A percentile compares a stretch with the other conserved stretches of the same genome.
Conservation (phyloP, 2,888 invertebrate genomes). For the Gymnosoma rotundatum region DNA sequence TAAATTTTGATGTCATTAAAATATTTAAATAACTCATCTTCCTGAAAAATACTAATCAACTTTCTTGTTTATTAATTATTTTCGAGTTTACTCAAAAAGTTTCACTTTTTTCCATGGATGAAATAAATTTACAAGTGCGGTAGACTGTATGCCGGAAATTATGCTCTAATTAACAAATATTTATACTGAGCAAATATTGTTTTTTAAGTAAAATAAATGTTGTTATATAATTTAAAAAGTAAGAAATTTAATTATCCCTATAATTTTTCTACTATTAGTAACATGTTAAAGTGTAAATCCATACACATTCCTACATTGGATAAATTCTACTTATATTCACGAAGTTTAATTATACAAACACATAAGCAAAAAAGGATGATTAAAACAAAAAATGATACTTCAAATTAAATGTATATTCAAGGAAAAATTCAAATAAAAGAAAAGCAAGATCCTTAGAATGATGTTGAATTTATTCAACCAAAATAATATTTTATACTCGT, state of each 20-base stretch:
- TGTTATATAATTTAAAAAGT: slow-evolving; percentile 15
- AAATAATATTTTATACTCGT: slow-evolving; percentile 56
- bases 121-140: slow-evolving; percentile 23
- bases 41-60: no score
- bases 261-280: neutral
- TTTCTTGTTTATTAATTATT: neutral
- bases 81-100: neutral
- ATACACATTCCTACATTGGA: neutral
- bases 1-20: no score
- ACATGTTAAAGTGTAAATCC: neutral
- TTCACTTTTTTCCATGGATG: slow-evolving; percentile 38
- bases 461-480: slow-evolving; percentile 56
- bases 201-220: slow-evolving; percentile 28
- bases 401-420: neutral
- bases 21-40: no score
- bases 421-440: neutral
- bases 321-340: neutral
- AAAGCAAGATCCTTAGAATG: slow-evolving; percentile 46
- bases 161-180: slow-evolving; percentile 59
- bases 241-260: neutral
- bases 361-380: neutral
- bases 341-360: neutral
- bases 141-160: slow-evolving; percentile 52
- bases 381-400: neutral
- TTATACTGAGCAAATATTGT: neutral